These are phyloP conservation scores for Stictocephala bisonia DNA, from an alignment of 2,888 invertebrate genomes.

Conservation along the genomic window DNA sequence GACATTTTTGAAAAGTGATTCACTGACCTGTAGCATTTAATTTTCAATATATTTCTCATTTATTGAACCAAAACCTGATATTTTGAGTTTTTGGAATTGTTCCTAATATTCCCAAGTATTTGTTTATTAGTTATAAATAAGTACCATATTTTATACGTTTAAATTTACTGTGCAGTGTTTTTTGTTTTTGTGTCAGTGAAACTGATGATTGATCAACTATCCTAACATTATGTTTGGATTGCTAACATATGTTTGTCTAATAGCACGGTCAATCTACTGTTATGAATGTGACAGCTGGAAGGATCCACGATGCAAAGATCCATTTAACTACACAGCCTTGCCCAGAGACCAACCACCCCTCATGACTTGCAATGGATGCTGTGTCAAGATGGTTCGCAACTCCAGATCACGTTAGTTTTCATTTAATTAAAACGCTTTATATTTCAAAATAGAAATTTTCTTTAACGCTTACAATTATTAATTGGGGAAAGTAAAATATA, in stretches of 20 bases:
- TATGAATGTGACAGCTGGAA: conserved; percentile 96
- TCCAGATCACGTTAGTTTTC: conserved; percentile 84
- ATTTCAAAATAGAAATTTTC: background rate
- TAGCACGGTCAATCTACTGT: conserved; percentile 91
- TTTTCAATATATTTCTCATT: too few relatives aligned
- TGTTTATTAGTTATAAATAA: too few relatives aligned
- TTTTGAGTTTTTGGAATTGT: background rate
- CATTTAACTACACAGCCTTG: conserved; percentile 91
- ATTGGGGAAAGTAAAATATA: too few relatives aligned
- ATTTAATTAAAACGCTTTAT: background rate
- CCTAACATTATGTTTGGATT: too few relatives aligned
- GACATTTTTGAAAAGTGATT: too few relatives aligned
- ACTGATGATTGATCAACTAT: too few relatives aligned
- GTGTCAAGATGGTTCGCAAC: conserved; percentile 95
- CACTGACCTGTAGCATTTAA: too few relatives aligned
- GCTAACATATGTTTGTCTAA: conserved; percentile 45
- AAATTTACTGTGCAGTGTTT: too few relatives aligned
- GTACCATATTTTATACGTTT: too few relatives aligned
- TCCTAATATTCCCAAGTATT: conserved; percentile 18
- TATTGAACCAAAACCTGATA: background rate
- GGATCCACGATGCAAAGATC: conserved; percentile 89
- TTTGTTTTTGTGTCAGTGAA: too few relatives aligned
- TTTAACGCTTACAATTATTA: background rate
- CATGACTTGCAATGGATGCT: conserved; percentile 92
- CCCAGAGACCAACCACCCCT: conserved; percentile 89